phyloP scores from a whole-genome alignment of 2,113 vertebrate genomes.

The Myrmecobius fasciatus region DNA sequence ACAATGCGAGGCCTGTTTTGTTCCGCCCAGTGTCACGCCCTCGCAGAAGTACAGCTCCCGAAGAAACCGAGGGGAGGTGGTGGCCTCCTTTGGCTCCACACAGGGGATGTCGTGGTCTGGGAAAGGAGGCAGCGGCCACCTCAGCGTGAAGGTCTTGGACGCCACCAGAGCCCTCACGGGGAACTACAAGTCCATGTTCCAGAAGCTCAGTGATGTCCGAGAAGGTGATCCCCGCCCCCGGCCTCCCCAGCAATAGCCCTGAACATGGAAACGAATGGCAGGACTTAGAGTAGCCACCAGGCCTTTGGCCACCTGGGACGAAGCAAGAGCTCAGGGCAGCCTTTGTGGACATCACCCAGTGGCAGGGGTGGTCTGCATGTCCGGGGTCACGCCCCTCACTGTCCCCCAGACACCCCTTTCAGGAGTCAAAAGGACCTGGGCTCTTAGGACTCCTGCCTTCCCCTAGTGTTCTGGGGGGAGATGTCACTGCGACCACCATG shows the following conservation, averaged over 20 bases:
- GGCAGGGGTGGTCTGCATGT: background rate
- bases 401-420: too few relatives aligned
- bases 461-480: too few relatives aligned
- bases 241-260: background rate
- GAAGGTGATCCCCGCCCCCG: constrained; percentile 84
- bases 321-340: background rate
- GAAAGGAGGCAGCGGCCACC: constrained; percentile 57
- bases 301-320: background rate
- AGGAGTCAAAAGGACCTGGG: too few relatives aligned
- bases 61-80: constrained; percentile 89
- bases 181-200: constrained; percentile 95
- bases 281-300: background rate
- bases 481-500: too few relatives aligned
- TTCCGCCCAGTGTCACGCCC: constrained; percentile 84
- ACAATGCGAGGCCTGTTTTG: background rate
- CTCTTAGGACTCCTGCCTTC: too few relatives aligned
- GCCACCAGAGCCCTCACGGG: constrained; percentile 74
- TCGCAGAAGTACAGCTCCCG: constrained; percentile 92
- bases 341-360: background rate
- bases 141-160: constrained; percentile 80
- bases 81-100: constrained; percentile 84
- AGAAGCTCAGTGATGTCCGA: constrained; percentile 88
- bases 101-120: constrained; percentile 87
- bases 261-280: too few relatives aligned
- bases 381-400: background rate